Evolutionary conservation across 2,888 invertebrate genomes (phyloP).

Genomic region (Pedicia rivosa): DNA sequence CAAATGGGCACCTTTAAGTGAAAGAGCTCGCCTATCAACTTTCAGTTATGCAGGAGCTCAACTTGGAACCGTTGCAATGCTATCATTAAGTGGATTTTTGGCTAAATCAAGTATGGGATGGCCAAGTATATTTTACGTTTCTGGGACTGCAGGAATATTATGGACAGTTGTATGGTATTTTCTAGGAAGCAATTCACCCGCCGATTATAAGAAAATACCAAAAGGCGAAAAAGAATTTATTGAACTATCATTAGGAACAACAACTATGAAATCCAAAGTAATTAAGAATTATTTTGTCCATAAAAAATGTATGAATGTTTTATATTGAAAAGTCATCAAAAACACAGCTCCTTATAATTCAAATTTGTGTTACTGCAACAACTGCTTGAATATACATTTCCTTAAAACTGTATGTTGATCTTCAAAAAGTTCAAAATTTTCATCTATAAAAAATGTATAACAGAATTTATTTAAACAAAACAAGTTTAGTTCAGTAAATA

Average conservation of each 20-base stretch:
- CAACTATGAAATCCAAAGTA: too few species aligned
- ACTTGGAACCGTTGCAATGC: slow-evolving; percentile 59
- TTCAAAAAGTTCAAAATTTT: too few species aligned
- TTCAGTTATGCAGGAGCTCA: slow-evolving; percentile 56
- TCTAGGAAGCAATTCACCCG: slow-evolving; percentile 48
- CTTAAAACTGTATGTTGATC: too few species aligned
- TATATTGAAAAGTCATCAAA: too few species aligned
- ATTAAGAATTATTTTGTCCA: too few species aligned
- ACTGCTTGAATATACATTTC: too few species aligned
- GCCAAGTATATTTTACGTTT: slow-evolving; percentile 62
- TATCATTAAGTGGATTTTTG: slow-evolving; percentile 56
- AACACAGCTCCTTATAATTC: too few species aligned
- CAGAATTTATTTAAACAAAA: too few species aligned
- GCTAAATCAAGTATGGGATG: slow-evolving; percentile 52
- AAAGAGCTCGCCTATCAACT: slow-evolving; percentile 50
- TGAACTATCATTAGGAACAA: slow-evolving; percentile 38
- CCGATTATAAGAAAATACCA: slow-evolving; percentile 40
- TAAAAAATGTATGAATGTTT: too few species aligned
- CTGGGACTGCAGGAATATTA: slow-evolving; percentile 42
- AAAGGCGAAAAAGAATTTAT: slow-evolving; percentile 49
- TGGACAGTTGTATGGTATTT: slow-evolving; percentile 45
- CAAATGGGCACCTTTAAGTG: slow-evolving; percentile 50
- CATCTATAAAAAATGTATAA: too few species aligned
- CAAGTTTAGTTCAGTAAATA: slow-evolving; percentile 22
- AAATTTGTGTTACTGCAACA: too few species aligned